These are phyloP conservation scores for Chaitophorus viminalis DNA, from an alignment of 2,888 invertebrate species.

Conservation along the genomic window DNA sequence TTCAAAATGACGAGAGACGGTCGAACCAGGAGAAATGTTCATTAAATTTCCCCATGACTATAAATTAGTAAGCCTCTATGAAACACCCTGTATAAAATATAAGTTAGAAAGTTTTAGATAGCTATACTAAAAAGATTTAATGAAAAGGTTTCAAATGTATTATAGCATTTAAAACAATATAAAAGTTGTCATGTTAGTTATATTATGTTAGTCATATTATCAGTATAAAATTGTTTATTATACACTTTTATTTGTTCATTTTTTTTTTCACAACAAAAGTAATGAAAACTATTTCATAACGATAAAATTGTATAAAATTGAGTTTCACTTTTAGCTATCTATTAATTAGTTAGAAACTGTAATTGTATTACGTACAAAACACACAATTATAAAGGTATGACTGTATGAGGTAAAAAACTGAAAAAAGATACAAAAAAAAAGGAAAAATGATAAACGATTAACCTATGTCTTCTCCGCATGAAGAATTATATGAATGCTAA, in stretches of 20 bases:
- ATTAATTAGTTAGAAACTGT: not conserved
- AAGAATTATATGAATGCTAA: not conserved
- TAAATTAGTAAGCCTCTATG: not conserved
- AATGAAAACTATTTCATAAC: not conserved
- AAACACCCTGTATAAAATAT: not conserved
- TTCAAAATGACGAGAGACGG: too few relatives aligned
- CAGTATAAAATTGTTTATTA: too few relatives aligned
- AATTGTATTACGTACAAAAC: not conserved
- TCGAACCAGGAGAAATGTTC: not conserved
- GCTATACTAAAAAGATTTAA: not conserved
- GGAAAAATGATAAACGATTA: not conserved
- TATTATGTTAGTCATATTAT: too few relatives aligned
- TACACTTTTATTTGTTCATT: too few relatives aligned
- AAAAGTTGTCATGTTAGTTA: conserved; percentile 17
- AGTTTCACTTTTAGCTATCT: conserved; percentile 8
- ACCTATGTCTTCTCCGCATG: not conserved
- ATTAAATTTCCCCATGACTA: not conserved
- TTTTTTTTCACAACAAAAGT: conserved; percentile 14
- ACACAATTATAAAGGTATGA: not conserved
- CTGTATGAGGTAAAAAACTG: not conserved
- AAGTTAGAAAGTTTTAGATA: conserved; percentile 19
- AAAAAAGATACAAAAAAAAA: not conserved
- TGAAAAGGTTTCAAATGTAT: not conserved
- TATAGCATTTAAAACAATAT: not conserved
- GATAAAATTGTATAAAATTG: not conserved